Base-by-base conservation (phyloP, 2,888 invertebrate species). In the Acrobasis repandana region DNA sequence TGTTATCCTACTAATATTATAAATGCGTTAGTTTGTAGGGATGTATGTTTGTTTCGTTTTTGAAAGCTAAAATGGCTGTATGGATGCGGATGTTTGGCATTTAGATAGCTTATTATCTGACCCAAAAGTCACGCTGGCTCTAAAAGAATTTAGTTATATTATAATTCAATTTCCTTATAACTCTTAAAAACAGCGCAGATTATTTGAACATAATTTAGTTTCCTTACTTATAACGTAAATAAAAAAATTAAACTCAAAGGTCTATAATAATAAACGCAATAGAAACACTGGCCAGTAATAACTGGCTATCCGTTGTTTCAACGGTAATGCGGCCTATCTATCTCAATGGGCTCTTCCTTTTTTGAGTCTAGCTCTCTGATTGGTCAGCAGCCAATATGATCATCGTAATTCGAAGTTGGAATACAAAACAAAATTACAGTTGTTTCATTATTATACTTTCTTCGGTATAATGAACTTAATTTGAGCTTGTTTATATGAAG, bases 401-500 rank as follows among this genome's bases (percentile, higher is more conserved):
- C 68, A 66, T 69, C 70, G 74, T 75, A 77, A 84, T 83, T 82
- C 76, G 65, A 79, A 79, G 83, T 81, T 79, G 76, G 70, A 82
- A 82, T 82, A 76, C 79, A 80, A 79, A 79, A 77, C 79, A 70
- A 79, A 80, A 80, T 82, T 79, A 75, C 68, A 66, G 63, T 70
- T 72, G 73, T 28, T 28, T 28, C 28, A 28, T 61, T 68, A 64
- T 75, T 76, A 80, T 75, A 73, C 70, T 68, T 71, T 75, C 74
- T 76, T 63, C 15, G 63, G 65, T 36, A 66, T 75, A 76, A 79
- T 74, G 67, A 66, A 64, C 46, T 64, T 72, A 71, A 75, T 74
- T 78, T 73, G 59, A 62, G 56, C 63, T 70, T 63, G 71, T 66
- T 20, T 18, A 18, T 6, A 9, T 6, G 36, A 34, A 36, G 36